Base-by-base conservation (phyloP, 2,797 vertebrate species). In the Peromyscus aztecus region DNA sequence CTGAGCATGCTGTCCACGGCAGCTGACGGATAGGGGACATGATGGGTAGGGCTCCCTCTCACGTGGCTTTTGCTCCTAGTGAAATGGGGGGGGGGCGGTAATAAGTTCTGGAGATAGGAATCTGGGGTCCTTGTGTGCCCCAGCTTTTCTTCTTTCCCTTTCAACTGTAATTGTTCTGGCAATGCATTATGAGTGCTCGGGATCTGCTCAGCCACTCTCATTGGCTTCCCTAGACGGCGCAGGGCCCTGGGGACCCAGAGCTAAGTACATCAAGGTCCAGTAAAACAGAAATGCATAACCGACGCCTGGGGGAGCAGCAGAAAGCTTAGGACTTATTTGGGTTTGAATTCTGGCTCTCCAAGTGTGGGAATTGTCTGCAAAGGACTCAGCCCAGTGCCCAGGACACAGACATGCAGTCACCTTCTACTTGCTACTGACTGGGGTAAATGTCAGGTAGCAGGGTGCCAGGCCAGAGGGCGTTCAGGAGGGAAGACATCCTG, bases 281-380 rank as follows among this genome's bases (percentile, higher is more conserved):
- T 71, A 12, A 75, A 80, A 83, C 57, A 71, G 46, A 65, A 55
- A 61, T 0, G 9, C 1, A 8, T 12, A 24, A n/a, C 57, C 1
- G 16, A 37, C 65, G 37, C 43, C 86, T 81, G 5, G 0, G 0
- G 37, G 65, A 69, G 27, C 37, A n/a, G 2, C 11, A 12, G 43
- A 76, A 80, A 29, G 63, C 59, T 24, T 59, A 1, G n/a, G 52
- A 49, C n/a, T 46, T 43, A 46, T 34, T 37, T 23, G 34, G 65
- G 92, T 94, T 95, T 89, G 59, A 73, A 73, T 83, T 80, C 75
- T 11, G 34, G 59, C 76, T 91, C 90, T n/a, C 57, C 40, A 24
- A 17, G 49, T 0, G 1, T 6, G 37, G 80, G 55, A 6, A 31
- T 11, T 49, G 21, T 65, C 73, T 75, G 7, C 37, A 31, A 37